Percentiles rank a stretch among this genome's conserved stretches.
phyloP scores from a whole-genome alignment of 2,113 vertebrate species.

The Trematocara zebra region DNA sequence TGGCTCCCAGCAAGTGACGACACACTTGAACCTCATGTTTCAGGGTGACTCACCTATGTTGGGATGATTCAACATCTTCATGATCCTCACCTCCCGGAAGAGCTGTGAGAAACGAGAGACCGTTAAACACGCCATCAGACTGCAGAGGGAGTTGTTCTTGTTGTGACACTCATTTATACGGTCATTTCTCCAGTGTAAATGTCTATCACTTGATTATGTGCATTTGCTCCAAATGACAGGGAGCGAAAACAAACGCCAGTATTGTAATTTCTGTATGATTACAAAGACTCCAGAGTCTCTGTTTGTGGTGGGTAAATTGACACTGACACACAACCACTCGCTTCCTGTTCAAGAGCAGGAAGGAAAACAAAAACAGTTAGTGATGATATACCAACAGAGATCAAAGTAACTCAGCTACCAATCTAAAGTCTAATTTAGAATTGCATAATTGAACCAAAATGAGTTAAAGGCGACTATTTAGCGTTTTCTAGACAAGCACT shows the following conservation, averaged over 20 bases:
- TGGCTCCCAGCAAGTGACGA: background rate
- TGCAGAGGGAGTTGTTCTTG: background rate
- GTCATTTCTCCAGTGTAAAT: background rate
- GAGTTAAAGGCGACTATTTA: background rate
- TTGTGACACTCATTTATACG: background rate
- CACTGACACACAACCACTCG: background rate
- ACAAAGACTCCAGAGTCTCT: background rate
- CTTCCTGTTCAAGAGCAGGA: conserved; percentile 5
- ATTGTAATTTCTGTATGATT: background rate
- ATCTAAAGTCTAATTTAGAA: background rate
- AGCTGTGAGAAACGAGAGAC: conserved; percentile 69
- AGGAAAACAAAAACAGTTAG: background rate
- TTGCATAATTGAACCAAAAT: background rate
- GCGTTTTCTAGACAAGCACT: background rate
- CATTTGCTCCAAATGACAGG: background rate
- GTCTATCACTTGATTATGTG: background rate
- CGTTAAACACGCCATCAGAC: background rate
- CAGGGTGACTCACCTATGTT: conserved; percentile 85
- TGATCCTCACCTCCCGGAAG: conserved; percentile 92
- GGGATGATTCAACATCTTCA: conserved; percentile 94
- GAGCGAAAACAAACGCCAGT: background rate
- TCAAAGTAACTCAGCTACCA: background rate
- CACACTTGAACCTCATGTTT: background rate
- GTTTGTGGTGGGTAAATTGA: background rate
- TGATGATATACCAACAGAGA: background rate